phyloP scores from a whole-genome alignment of 2,113 vertebrate species.

The Alosa alosa region DNA sequence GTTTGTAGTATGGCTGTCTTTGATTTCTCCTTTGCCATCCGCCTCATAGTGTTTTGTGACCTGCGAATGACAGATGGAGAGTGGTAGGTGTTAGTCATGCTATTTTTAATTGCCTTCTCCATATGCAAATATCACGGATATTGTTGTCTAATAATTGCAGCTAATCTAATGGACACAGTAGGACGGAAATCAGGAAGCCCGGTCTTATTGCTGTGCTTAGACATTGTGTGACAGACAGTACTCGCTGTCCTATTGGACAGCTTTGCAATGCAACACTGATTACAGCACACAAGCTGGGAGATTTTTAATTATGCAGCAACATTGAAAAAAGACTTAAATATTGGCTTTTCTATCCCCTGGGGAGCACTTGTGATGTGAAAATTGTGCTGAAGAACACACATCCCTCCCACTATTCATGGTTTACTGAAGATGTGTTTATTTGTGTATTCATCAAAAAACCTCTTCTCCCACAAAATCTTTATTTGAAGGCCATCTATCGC shows the following conservation, averaged over 20 bases:
- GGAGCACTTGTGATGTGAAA: not conserved
- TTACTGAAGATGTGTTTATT: not conserved
- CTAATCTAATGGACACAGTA: constrained; percentile 6
- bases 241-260: not conserved
- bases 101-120: not conserved
- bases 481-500: not conserved
- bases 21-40: not conserved
- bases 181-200: not conserved
- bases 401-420: not conserved
- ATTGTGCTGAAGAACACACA: not conserved
- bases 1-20: not conserved
- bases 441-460: not conserved
- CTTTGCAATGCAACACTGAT: not conserved
- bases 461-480: not conserved
- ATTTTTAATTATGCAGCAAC: not conserved
- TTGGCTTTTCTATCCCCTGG: not conserved
- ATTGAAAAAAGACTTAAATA: not conserved
- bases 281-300: not conserved
- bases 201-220: not conserved
- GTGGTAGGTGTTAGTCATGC: not conserved
- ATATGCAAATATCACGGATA: constrained; percentile 6
- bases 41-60: not conserved
- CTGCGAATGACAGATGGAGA: constrained; percentile 6
- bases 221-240: not conserved
- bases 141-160: constrained; percentile 10